Evolutionary conservation across 2,888 invertebrate species (phyloP), one percentile per base, ranked within the genome.

Genomic region (Drosophila prolongata): DNA sequence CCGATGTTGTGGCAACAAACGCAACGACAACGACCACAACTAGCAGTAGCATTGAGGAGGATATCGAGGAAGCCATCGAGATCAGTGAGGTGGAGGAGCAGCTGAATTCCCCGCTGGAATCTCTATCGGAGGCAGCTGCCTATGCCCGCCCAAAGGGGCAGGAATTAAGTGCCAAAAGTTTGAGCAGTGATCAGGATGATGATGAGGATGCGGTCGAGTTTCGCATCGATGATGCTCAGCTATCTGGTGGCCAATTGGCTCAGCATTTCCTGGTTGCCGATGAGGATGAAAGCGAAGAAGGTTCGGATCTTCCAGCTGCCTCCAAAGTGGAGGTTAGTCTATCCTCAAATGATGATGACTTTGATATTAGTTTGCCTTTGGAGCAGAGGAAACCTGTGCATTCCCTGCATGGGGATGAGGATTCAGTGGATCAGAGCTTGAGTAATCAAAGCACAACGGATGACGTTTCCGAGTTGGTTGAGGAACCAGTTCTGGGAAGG

Each of bases 11-110:
- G 34, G 64, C 73, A 6, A 47, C 70, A 8, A 68, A 71, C 2
- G 42, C 70, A 6, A 62, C 77, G 19, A 75, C 79, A 16, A 69
- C 76, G 38, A 76, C 81, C 30, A 79, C 87, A 4, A 76, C 78
- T 14, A 91, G 90, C 52, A 90, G 84, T 57, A 92, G 91, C 75
- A 91, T 91, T 44, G 92, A 92, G 67, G 92, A 92, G 77, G 92
- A 92, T 38, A 92, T 92, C 47, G 92, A 92, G 73, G 92, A 92
- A 75, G 90, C 90, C 14, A 86, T 92, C 52, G 91, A 91, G 53
- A 66, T 87, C 13, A 89, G 88, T 56, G 92, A 92, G 75, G 92
- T 91, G 44, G 69, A 77, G 52, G 84, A 79, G 54, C 75, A 84
- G 37, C 46, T 84, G n/a, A 60, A 70, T 11, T 68, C 82, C 1